Evolutionary conservation across 1,140 invertebrate genomes (phyloP), one percentile per base, ranked within the genome.

Genomic region (Drosophila kohkoa): DNA sequence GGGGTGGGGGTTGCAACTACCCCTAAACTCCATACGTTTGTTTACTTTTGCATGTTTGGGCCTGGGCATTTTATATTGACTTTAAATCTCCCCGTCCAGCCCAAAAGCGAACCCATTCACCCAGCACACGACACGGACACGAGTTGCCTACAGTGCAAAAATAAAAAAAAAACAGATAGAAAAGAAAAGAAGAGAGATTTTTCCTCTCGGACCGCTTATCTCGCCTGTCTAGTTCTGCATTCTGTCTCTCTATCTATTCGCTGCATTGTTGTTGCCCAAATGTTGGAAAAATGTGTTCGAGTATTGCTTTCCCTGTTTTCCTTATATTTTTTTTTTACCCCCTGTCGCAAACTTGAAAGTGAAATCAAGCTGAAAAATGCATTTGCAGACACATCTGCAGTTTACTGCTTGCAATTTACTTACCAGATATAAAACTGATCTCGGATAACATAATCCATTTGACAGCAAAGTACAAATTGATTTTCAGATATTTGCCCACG

Each of bases 391-490:
- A 58, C 76, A 74, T 76, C 82, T 87, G 74, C 77, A 80, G 78
- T 86, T 85, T 82, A 32, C 30, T 70, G 52, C 65, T 58, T 52
- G 64, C 85, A 83, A 77, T 77, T 63, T 77, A 87, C 94, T 95
- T 93, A 96, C 96, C 95, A 73, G 96, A 96, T 88, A 96, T 94
- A 91, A 97, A 97, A 73, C 95, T 95, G 58, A 98, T 95, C 93
- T 98, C 98, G 83, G 97, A 97, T 76, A 98, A 94, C 93, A 98
- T 95, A 79, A 98, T 96, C 97, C 97, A 98, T 79, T 95, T 94
- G 7, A 96, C 94, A 59, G 96, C 96, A 91, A 98, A 98, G 92
- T 96, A 97, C 35, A 98, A 94, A 82, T 97, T 96, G 45, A 98
- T 93, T 92, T 96, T 96, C 28, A 98, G 93, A 92, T 95, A 97